These are phyloP conservation scores for Lepidochitona cinerea DNA, from an alignment of 2,888 invertebrate species.

Conservation along the genomic window DNA sequence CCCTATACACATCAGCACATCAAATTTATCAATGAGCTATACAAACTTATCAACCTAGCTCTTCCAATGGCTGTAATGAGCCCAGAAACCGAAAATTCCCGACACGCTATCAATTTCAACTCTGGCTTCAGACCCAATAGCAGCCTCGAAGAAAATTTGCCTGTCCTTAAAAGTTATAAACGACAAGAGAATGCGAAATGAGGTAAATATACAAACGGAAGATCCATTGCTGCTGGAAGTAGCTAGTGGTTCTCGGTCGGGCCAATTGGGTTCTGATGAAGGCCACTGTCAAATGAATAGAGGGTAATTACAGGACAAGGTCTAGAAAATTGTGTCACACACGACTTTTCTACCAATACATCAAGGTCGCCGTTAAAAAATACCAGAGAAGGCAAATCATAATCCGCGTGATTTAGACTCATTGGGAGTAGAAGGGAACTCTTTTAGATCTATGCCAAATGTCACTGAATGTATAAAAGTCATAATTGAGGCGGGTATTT, in stretches of 20 bases:
- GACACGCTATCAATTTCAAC: slow-evolving; percentile 6
- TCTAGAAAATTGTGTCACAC: neutral
- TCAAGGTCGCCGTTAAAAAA: neutral
- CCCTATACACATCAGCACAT: neutral
- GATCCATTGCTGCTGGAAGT: too few species aligned
- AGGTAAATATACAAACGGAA: too few species aligned
- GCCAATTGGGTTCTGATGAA: neutral
- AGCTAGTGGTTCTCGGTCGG: too few species aligned
- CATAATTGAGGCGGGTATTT: neutral
- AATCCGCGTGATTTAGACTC: neutral
- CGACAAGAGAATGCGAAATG: neutral
- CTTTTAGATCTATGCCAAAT: neutral
- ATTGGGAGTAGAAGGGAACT: neutral
- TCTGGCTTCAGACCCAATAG: neutral
- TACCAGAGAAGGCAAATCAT: neutral
- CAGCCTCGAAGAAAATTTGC: neutral
- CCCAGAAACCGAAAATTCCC: slow-evolving; percentile 3
- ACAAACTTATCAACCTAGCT: slow-evolving; percentile 8
- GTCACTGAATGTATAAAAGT: neutral
- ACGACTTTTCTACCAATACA: neutral
- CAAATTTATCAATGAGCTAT: slow-evolving; percentile 9
- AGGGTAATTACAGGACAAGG: neutral
- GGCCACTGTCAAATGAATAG: neutral
- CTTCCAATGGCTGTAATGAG: neutral
- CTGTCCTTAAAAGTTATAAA: neutral